These are phyloP conservation scores for Sinhomidia bicolor DNA, from an alignment of 2,888 invertebrate species.

Conservation along the genomic window DNA sequence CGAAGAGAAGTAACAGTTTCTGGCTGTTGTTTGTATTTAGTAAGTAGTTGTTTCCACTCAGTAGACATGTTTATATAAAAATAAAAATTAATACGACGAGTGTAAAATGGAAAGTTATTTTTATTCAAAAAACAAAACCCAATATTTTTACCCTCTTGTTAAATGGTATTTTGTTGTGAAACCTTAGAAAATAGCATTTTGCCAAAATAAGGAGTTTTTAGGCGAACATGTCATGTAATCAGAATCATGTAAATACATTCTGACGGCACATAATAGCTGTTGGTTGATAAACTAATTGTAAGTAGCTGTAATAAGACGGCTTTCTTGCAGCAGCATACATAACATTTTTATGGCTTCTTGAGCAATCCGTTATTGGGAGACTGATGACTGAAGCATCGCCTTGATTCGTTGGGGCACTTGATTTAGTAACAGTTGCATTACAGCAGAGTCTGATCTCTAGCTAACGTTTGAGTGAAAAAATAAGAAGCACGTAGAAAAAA, in stretches of 20 bases:
- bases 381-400: constrained; percentile 19
- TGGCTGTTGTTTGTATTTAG: no score
- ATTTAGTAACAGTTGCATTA: not conserved
- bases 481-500: no score
- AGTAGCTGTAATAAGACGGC: not conserved
- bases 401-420: not conserved
- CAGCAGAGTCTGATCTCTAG: not conserved
- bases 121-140: no score
- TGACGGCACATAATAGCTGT: not conserved
- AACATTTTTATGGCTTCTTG: constrained; percentile 43
- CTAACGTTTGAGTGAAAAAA: not conserved
- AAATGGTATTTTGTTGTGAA: constrained; percentile 4
- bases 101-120: not conserved
- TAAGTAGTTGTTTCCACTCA: no score
- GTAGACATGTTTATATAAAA: no score
- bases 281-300: not conserved
- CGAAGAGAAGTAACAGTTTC: no score
- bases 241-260: not conserved
- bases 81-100: no score
- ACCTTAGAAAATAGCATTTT: constrained; percentile 25
- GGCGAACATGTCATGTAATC: not conserved
- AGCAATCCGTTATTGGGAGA: constrained; percentile 19
- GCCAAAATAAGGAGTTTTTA: not conserved
- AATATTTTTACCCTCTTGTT: constrained; percentile 22
- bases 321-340: not conserved